Base-by-base conservation (phyloP, 2,797 vertebrate species). In the Dendrocincla tyrannina region DNA sequence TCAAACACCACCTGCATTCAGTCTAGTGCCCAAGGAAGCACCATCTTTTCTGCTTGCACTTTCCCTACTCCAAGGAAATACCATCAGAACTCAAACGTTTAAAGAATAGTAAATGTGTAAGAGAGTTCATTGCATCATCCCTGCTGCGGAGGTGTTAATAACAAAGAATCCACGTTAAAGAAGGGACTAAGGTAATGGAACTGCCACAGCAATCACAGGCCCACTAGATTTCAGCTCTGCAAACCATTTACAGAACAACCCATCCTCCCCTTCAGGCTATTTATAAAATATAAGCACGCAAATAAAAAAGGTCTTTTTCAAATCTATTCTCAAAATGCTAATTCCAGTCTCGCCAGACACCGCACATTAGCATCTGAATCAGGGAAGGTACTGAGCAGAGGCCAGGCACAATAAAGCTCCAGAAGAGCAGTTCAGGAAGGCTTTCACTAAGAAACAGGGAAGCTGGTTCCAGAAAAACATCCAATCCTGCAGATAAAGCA, bases 251-350 rank as follows among this genome's bases (percentile, higher is more conserved):
- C 78, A 83, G 66, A 85, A 76, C 30, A 85, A 13, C 44, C 35
- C 52, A 39, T 32, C 67, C 67, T 66, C 24, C 56, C 58, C 49
- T 82, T 39, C 27, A 46, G 80, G 64, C 69, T 79, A 55, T 49
- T 93, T 86, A 84, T 78, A 83, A 95, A 93, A 85, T 53, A 93
- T 8, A 79, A 80, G 56, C 85, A 88, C 28, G 67, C 27, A 77
- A 85, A 89, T 33, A 63, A 82, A 33, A 76, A 69, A 75, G 66
- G 59, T 33, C 35, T 60, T 55, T 79, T 64, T 76, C 53, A 41
- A 91, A 55, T 47, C 75, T 66, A 33, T 92, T 91, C 92, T 82
- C 82, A 58, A 49, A 25, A 92, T 85, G 85, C 75, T 93, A 60
- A 91, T 91, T 50, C 49, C 32, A 56, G 68, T 78, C 78, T 13